Base-by-base conservation (phyloP, 2,797 vertebrate species). In the Pyrocephalus nanus region DNA sequence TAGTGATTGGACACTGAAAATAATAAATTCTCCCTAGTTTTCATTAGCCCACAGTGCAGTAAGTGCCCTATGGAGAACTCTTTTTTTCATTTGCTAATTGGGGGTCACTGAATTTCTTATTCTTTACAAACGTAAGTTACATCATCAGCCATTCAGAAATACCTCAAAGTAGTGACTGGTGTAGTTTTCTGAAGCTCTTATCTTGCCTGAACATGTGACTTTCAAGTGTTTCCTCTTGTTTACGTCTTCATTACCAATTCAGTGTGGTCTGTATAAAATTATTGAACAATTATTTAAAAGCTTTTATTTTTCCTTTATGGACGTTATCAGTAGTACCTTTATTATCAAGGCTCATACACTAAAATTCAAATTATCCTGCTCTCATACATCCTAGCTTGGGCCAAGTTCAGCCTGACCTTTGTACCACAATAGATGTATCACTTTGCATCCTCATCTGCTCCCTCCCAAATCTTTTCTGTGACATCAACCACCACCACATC, bases 1-100 rank as follows among this genome's bases (percentile, higher is more conserved):
- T 80, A 60, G 51, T 77, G 75, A 74, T 89, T 40, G 84, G 75
- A 81, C 38, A 27, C 69, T 53, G 55, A 51, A 92, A 95, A 91
- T 76, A 66, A 2, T 21, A 47, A 34, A 42, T 48, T 16, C 5
- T 80, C 11, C 53, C 23, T 72, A 6, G 8, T 54, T 90, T 62
- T 61, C 20, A 14, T 47, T 75, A 61, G 60, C 27, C 14, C n/a
- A 36, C 38, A 50, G 3, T 57, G 27, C 36, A 62, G 0, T 21
- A 58, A 62, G 11, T 65, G 34, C 10, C 20, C 29, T 77, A 34
- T 47, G 15, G n/a, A 87, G 29, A 76, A 14, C 32, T 23, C 20
- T 54, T 47, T 43, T 22, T 11, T 61, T 61, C 14, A 57, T 88
- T 76, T 91, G 62, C 75, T 62, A 42, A 57, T 76, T 73, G 27